Percentiles rank a stretch among this genome's conserved stretches.
These are phyloP conservation scores for Antheraea mylitta DNA, from an alignment of 1,140 invertebrate species.

Conservation along the genomic window DNA sequence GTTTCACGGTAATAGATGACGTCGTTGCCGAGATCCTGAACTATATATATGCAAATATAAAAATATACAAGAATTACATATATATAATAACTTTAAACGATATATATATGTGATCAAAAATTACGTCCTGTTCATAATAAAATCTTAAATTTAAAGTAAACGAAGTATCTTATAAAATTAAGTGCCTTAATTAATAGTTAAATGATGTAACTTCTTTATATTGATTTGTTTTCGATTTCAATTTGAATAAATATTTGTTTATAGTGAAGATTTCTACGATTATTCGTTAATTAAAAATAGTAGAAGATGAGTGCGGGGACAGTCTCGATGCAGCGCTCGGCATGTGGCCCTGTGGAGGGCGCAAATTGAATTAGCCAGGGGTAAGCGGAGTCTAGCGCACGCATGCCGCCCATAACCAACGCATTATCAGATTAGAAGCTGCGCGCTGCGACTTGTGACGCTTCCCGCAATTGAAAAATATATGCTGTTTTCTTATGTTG, in stretches of 20 bases:
- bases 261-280: constrained; percentile 5
- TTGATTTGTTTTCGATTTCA: too few relatives aligned
- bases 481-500: constrained; percentile 6
- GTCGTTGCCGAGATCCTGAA: too few relatives aligned
- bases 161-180: too few relatives aligned
- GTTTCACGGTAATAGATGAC: too few relatives aligned
- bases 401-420: constrained; percentile 58
- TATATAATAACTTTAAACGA: too few relatives aligned
- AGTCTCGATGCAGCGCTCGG: constrained; percentile 40
- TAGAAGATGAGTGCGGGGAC: constrained; percentile 38
- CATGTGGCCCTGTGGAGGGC: constrained; percentile 55
- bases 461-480: constrained; percentile 31
- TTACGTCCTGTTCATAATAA: too few relatives aligned
- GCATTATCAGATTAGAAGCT: constrained; percentile 66
- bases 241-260: not conserved
- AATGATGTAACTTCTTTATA: too few relatives aligned
- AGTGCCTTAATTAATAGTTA: too few relatives aligned
- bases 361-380: constrained; percentile 59
- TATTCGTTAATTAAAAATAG: constrained; percentile 65
- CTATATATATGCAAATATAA: too few relatives aligned
- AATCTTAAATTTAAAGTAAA: too few relatives aligned
- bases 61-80: too few relatives aligned
- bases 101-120: too few relatives aligned
- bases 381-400: constrained; percentile 40
- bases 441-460: constrained; percentile 24